Base-by-base conservation (phyloP, 1,140 invertebrate species). In the Aphidius ervi region DNA sequence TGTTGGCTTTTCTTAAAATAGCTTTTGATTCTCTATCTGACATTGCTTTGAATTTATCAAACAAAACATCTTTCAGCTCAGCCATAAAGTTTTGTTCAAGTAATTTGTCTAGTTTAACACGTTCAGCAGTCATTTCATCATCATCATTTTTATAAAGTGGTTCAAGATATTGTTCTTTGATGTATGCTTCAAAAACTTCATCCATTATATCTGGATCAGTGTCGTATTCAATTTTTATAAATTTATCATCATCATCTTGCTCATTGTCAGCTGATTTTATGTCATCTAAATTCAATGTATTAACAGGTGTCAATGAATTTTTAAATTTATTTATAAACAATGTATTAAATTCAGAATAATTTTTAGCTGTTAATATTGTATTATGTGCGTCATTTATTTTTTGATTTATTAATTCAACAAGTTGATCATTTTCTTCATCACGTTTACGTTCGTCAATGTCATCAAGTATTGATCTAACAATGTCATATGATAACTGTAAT, bases 141-240 rank as follows among this genome's bases (percentile, higher is more conserved):
- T 74, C 72, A 45, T 55, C 66, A 31, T 31, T 31, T 31, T 31
- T 31, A 31, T 31, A 31, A 20, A 72, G 58, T 16, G 76, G 66
- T 20, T 74, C 73, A 7, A 74, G 53, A 65, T 78, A 76, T 59
- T 78, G 74, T 50, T 79, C 73, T 54, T 68, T 78, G 6, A 80
- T 79, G 53, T 78, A 78, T 39, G 77, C 77, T 62, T 79, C 77
- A 57, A 79, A 80, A 5, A 79, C 76, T 63, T 80, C 78, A 57
- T 80, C 78, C n/a, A 76, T 53, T 59, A 79, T 76, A 64, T 73
- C 63, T n/a, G 66, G 66, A 50, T 75, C 68, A 7, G 65, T 63
- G 62, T 80, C 67, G 31, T 65, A 47, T 9, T 68, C 23, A 46
- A 74, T n/a, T 39, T 31, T 31, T 63, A 56, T 31, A 65, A 43